Percentiles rank a stretch among this genome's conserved stretches.
These are phyloP conservation scores for Xylota segnis DNA, from an alignment of 2,888 invertebrate genomes.

Conservation along the genomic window DNA sequence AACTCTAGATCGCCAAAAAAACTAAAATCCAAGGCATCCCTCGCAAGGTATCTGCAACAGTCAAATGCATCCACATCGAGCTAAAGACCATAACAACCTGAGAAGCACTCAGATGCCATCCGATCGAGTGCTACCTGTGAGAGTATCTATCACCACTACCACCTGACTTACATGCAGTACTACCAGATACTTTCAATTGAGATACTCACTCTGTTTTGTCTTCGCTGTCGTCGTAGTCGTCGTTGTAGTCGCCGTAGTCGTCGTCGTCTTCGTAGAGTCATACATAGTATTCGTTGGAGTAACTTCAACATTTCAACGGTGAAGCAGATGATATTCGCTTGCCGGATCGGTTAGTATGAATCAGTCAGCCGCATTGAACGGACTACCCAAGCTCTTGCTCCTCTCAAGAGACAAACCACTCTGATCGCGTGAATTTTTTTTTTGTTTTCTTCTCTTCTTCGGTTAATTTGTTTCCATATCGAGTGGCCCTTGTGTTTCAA, in stretches of 20 bases:
- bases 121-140: constrained; percentile 32
- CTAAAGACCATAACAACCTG: constrained; percentile 3
- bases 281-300: too few relatives aligned
- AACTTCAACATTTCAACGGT: constrained; percentile 39
- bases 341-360: constrained; percentile 75
- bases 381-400: constrained; percentile 52
- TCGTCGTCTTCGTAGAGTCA: too few relatives aligned
- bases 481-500: constrained; percentile 21
- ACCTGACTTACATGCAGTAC: constrained; percentile 46
- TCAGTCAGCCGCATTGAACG: constrained; percentile 70
- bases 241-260: not conserved
- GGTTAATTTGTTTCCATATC: constrained; percentile 1
- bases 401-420: constrained; percentile 40
- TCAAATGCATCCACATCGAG: constrained; percentile 29
- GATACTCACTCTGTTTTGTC: constrained; percentile 50
- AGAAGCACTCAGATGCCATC: constrained; percentile 46
- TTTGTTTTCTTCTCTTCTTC: constrained; percentile 15
- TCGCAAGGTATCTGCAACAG: constrained; percentile 18
- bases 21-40: constrained; percentile 8
- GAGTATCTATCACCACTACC: constrained; percentile 38
- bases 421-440: constrained; percentile 60
- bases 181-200: constrained; percentile 64
- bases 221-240: constrained; percentile 22
- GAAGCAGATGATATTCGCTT: constrained; percentile 72
- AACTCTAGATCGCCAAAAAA: not conserved